Conservation (phyloP, 2,888 invertebrate species). For the Chironomus tentans region DNA sequence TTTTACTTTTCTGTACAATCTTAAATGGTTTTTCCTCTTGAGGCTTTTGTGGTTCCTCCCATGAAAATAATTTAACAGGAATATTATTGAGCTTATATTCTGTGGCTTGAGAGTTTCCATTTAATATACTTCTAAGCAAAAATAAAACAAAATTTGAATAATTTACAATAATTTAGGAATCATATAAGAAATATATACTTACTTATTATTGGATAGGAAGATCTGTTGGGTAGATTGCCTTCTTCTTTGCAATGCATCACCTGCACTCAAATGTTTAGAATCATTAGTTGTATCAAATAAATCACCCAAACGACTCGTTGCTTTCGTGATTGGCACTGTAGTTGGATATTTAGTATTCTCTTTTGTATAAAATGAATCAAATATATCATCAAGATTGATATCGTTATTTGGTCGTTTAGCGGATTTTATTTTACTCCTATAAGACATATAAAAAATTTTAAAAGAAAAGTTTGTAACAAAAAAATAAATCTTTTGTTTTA, state of each 20-base stretch:
- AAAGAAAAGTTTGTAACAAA: too few relatives aligned
- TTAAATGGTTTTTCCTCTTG: constrained; percentile 19
- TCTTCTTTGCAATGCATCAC: constrained; percentile 35
- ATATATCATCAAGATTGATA: constrained; percentile 39
- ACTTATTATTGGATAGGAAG: constrained; percentile 34
- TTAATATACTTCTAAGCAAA: not conserved
- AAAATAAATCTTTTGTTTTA: too few relatives aligned
- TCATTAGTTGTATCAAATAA: constrained; percentile 30
- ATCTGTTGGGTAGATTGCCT: constrained; percentile 37
- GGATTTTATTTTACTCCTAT: constrained; percentile 40
- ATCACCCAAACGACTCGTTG: constrained; percentile 32
- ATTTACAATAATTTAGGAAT: not conserved
- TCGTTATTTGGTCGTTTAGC: constrained; percentile 35
- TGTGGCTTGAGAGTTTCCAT: not conserved
- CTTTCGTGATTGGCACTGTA: constrained; percentile 35
- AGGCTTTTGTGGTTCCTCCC: constrained; percentile 24
- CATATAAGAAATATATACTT: not conserved
- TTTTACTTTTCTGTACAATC: constrained; percentile 14
- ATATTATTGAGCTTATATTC: constrained; percentile 29
- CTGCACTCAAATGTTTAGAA: constrained; percentile 31
- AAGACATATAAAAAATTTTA: too few relatives aligned
- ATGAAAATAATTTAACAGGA: constrained; percentile 29
- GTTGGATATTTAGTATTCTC: constrained; percentile 36
- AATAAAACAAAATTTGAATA: too few relatives aligned
- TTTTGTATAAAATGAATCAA: constrained; percentile 38